These are phyloP conservation scores for Lordiphosa mommai DNA, from an alignment of 1,140 invertebrate genomes.

Conservation along the genomic window DNA sequence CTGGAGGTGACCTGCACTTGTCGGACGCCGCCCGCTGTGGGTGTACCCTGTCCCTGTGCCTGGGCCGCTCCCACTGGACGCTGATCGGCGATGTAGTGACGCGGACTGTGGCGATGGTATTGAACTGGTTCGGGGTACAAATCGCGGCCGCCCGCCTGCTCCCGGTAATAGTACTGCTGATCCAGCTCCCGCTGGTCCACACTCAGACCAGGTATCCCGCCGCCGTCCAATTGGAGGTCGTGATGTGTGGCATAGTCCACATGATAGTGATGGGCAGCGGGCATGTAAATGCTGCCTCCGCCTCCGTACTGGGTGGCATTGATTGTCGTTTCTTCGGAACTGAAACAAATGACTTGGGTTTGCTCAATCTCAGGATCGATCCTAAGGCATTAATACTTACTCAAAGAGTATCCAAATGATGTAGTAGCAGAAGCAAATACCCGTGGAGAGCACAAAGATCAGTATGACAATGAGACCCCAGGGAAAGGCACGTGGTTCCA, in stretches of 20 bases:
- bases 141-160: constrained; percentile 40
- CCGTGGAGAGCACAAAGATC: constrained; percentile 87
- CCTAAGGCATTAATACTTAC: constrained; percentile 82
- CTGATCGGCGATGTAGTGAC: constrained; percentile 72
- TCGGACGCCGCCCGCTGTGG: constrained; percentile 53
- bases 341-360: constrained; percentile 78
- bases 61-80: constrained; percentile 45
- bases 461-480: constrained; percentile 88
- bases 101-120: constrained; percentile 76
- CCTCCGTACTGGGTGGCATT: constrained; percentile 60
- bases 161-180: constrained; percentile 41
- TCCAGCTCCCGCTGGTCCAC: constrained; percentile 37
- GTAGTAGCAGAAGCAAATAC: constrained; percentile 92
- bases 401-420: constrained; percentile 94
- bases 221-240: constrained; percentile 54
- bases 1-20: constrained; percentile 42
- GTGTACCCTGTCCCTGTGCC: constrained; percentile 33
- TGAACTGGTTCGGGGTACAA: constrained; percentile 72
- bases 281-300: constrained; percentile 66
- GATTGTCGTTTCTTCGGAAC: constrained; percentile 79
- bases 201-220: constrained; percentile 55
- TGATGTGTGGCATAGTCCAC: constrained; percentile 51
- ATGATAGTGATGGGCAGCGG: constrained; percentile 63
- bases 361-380: constrained; percentile 55
- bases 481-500: constrained; percentile 87